A percentile compares a stretch with the other conserved stretches of the same genome.
Evolutionary conservation across 2,888 invertebrate genomes (phyloP).

Genomic region (Cyrtodaria siliqua): DNA sequence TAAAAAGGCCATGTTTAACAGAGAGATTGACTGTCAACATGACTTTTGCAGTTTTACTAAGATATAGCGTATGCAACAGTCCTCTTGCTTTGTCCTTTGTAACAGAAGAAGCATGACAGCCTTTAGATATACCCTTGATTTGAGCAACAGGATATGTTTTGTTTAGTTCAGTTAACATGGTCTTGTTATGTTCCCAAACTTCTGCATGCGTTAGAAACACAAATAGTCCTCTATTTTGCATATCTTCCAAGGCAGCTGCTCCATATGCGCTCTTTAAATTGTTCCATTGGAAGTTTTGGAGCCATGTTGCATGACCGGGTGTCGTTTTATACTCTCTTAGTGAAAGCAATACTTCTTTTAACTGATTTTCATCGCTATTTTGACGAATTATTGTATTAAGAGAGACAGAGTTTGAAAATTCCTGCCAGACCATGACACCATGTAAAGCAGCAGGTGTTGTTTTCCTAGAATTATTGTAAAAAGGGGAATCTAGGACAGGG

Average conservation of each 20-base stretch:
- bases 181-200: slow-evolving; percentile 9
- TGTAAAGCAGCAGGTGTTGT: slow-evolving; percentile 42
- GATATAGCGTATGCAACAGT: not conserved
- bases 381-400: slow-evolving; percentile 47
- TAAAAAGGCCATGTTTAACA: slow-evolving; percentile 58
- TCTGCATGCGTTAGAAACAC: slow-evolving; percentile 24
- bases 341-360: slow-evolving; percentile 33
- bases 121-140: slow-evolving; percentile 49
- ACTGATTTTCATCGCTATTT: slow-evolving; percentile 18
- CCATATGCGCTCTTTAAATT: slow-evolving; percentile 1
- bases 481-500: slow-evolving; percentile 62
- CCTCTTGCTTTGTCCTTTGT: not conserved
- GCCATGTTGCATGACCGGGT: slow-evolving; percentile 40
- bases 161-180: slow-evolving; percentile 30
- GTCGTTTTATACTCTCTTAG: slow-evolving; percentile 35
- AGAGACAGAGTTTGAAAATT: slow-evolving; percentile 30
- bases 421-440: slow-evolving; percentile 52
- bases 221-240: not conserved
- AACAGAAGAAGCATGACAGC: not conserved
- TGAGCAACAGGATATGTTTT: slow-evolving; percentile 43
- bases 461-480: slow-evolving; percentile 15
- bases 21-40: slow-evolving; percentile 8
- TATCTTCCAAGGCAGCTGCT: not conserved
- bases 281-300: slow-evolving; percentile 54
- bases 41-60: not conserved